Conservation (phyloP, 2,888 invertebrate genomes). For the Philopedon plagiatum region DNA sequence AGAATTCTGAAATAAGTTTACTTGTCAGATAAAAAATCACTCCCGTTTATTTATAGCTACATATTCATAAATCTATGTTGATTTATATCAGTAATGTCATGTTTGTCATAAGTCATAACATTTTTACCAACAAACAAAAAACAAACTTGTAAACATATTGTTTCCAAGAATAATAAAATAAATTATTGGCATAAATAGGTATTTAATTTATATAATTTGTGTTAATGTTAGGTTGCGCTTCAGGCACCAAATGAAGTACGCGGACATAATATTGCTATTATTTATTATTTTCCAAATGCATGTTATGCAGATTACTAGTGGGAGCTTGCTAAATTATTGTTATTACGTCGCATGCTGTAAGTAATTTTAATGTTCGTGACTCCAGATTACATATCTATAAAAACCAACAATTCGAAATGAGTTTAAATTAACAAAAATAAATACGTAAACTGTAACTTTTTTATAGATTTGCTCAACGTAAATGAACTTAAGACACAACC, state of each 20-base stretch:
- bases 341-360: slow-evolving; percentile 1
- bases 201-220: slow-evolving; percentile 28
- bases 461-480: no score
- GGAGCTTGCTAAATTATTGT: slow-evolving; percentile 9
- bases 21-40: not conserved
- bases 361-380: slow-evolving; percentile 6
- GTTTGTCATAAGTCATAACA: no score
- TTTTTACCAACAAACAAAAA: not conserved
- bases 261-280: not conserved
- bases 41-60: not conserved
- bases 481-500: no score
- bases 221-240: slow-evolving; percentile 21
- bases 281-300: slow-evolving; percentile 9
- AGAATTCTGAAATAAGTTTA: not conserved
- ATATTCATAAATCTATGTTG: not conserved
- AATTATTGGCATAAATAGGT: slow-evolving; percentile 12
- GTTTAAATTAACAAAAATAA: not conserved
- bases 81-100: not conserved
- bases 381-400: not conserved
- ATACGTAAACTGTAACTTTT: no score
- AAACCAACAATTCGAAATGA: not conserved
- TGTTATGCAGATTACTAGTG: slow-evolving; percentile 6
- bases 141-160: slow-evolving; percentile 14
- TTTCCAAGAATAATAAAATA: slow-evolving; percentile 20
- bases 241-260: slow-evolving; percentile 15